Evolutionary conservation across 2,797 vertebrate genomes (phyloP), one percentile per base, ranked within the genome.

Genomic region (Ibycter americanus): DNA sequence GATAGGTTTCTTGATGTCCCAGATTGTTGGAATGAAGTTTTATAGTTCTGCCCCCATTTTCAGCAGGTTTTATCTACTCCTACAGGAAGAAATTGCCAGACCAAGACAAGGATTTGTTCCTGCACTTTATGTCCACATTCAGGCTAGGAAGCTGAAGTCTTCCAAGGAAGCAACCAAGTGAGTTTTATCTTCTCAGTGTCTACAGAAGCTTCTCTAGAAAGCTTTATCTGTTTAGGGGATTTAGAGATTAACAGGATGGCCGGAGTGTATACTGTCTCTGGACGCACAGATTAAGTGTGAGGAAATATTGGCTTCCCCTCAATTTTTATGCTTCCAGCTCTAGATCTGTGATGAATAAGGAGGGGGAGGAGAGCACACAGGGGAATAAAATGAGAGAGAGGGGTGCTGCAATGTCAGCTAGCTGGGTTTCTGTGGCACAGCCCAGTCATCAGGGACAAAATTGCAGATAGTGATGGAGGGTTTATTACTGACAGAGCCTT

Each of bases 171-270:
- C 52, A 90, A 78, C 66, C 83, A 73, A 96, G 71, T 72, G 74
- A 93, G 40, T 68, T 94, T 96, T 94, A 92, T 94, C 46, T 89
- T 90, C 70, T 77, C 22, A 3, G 42, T 80, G 70, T 95, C 67
- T 83, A 77, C 83, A 87, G 67, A 63, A 89, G 40, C 71, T 92
- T 94, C 90, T 94, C 86, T 85, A 94, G 92, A 94, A 95, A 92
- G 71, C 36, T 94, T 68, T 93, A 78, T 90, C 92, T 95, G 32
- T 95, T 79, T 27, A 63, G 55, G 19, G 83, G 71, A 94, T 62
- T 63, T 94, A 90, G 56, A 84, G 86, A 96, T 96, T 95, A 92
- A 77, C 80, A 85, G 77, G 44, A 84, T 36, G 80, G 59, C 49
- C 77, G 63, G 36, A 77, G 47, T 71, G 20, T 87, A 59, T 65